Evolutionary conservation across 1,140 invertebrate genomes (phyloP), one percentile per base, ranked within the genome.

Genomic region (Drosophila tropicalis): DNA sequence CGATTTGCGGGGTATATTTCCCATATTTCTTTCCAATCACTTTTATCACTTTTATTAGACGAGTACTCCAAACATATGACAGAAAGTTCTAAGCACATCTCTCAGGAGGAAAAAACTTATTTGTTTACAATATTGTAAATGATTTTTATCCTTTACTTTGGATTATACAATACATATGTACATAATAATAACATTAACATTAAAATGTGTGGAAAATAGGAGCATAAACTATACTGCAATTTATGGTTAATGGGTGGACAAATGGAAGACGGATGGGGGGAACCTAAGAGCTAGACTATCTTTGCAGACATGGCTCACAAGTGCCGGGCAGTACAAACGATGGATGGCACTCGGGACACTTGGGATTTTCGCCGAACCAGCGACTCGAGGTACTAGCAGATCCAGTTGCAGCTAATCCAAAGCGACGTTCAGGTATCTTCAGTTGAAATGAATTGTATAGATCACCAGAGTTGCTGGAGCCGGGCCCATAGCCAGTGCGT

Each of bases 341-440:
- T 13, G 94, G 94, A 90, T 94, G 94, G 77, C 94, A 94, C 70
- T 94, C 93, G 0, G 94, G 94, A 67, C 94, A 94, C 51, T 93
- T 87, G 5, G 93, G 92, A 81, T 94, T 94, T 81, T 94, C 94
- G 4, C 94, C 94, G 70, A 93, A 94, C 81, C 93, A 94, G 54
- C 92, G 91, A 44, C 54, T 63, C 6, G 58, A 17, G 39, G 66
- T 60, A 34, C 55, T 44, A 22, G 9, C 44, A 22, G 44, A 51
- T 64, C 61, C 66, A 57, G 4, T 82, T 58, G 63, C 63, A 41
- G 44, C 44, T 51, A 51, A 51, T 12, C 69, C 56, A 34, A 89
- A 83, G 1, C 92, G 92, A 17, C 92, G 91, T 29, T 93, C 92
- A 0, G 93, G 92, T 25, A 94, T 92, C 70, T 93, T 92, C 1